These are phyloP conservation scores for Anthoscopus minutus DNA, from an alignment of 2,113 vertebrate genomes.

Conservation along the genomic window DNA sequence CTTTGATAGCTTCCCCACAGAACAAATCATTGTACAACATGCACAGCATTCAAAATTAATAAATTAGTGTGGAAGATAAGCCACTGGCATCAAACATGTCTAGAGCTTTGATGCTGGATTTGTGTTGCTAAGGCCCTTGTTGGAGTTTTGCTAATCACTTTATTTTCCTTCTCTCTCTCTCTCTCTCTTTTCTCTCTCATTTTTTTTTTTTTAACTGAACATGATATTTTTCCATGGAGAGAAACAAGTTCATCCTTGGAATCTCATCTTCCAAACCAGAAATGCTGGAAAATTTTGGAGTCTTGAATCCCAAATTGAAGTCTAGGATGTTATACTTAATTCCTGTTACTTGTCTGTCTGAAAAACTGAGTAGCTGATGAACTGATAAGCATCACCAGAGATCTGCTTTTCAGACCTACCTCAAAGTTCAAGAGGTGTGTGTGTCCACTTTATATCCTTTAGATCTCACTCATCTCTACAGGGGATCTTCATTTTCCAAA, in stretches of 20 bases:
- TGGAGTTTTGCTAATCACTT: neutral
- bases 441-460: neutral
- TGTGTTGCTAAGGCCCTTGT: neutral
- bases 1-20: neutral
- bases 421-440: neutral
- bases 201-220: neutral
- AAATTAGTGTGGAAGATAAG: conserved; percentile 47
- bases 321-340: neutral
- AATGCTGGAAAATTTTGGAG: neutral
- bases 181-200: no score
- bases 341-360: neutral
- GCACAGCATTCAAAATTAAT: conserved; percentile 29
- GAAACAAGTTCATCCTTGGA: neutral
- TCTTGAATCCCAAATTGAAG: neutral
- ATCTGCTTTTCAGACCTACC: neutral
- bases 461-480: neutral
- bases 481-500: neutral
- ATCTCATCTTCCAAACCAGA: neutral
- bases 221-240: neutral
- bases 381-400: neutral
- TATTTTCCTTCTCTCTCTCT: neutral
- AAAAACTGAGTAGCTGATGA: neutral
- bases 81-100: conserved; percentile 8
- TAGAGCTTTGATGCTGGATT: conserved; percentile 52
- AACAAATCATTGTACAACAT: conserved; percentile 7